These are phyloP conservation scores for Meloe dianella DNA, from an alignment of 2,888 invertebrate genomes.

Conservation along the genomic window DNA sequence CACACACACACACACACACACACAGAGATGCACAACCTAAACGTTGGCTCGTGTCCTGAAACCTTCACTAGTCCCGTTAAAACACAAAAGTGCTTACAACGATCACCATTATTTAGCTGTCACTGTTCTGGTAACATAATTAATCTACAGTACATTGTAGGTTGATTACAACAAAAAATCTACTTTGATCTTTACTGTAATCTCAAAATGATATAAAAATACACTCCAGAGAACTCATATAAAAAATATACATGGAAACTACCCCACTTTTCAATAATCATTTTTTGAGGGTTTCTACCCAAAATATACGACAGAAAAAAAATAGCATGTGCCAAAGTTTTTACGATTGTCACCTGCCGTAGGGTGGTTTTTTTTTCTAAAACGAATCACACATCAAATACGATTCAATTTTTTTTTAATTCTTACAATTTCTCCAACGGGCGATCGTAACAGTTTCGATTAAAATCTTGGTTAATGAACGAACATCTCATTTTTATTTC, in stretches of 20 bases:
- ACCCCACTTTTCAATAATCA: conserved; percentile 28
- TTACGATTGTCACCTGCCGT: conserved; percentile 30
- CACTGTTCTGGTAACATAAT: conserved; percentile 20
- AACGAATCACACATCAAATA: not conserved
- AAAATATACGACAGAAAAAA: conserved; percentile 16
- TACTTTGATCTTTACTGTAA: conserved; percentile 2
- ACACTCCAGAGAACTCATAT: not conserved
- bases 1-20: not conserved
- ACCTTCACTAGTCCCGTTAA: conserved; percentile 10
- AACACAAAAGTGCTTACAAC: conserved; percentile 20
- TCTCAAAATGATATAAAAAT: not conserved
- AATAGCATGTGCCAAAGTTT: conserved; percentile 34
- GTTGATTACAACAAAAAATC: conserved; percentile 4
- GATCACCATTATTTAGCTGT: conserved; percentile 22
- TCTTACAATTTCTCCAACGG: not conserved
- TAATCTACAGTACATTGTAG: conserved; percentile 18
- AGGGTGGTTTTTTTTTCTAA: conserved; percentile 23
- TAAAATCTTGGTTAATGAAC: not conserved
- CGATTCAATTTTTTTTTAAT: not conserved
- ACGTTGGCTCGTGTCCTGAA: conserved; percentile 16
- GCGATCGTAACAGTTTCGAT: not conserved
- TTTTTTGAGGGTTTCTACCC: conserved; percentile 30
- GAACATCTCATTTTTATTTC: too few relatives aligned
- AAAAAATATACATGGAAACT: conserved; percentile 23
- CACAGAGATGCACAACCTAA: not conserved